Base-by-base conservation (phyloP, 2,888 invertebrate genomes). In the Gari tellinella region DNA sequence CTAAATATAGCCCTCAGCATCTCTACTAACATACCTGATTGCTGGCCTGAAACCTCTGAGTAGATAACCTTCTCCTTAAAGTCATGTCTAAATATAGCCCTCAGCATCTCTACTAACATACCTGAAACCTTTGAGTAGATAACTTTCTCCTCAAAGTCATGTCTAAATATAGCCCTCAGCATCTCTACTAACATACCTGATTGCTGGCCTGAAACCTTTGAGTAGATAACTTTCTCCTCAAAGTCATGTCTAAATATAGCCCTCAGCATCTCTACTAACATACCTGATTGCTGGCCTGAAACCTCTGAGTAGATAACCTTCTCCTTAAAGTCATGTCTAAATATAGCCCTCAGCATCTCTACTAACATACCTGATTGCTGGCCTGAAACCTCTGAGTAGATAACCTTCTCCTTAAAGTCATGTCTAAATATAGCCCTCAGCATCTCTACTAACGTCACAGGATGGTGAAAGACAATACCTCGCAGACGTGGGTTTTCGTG, bases 191-290 rank as follows among this genome's bases (percentile, higher is more conserved):
- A 62, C 0, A 86, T 87, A 60, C 87, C 88, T 25, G 88, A 88
- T 12, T 86, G 82, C 57, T 89, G 89, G 49, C n/a, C n/a, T n/a
- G n/a, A n/a, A n/a, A n/a, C n/a, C n/a, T n/a, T n/a, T n/a, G n/a
- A n/a, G n/a, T 67, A 89, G 25, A 63, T 58, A 14, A 89, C 86
- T 7, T 81, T 80, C 45, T 86, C 84, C 8, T 85, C 72, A 66
- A 88, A 88, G 66, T 89, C 88, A 67, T 89, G 89, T 41, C 87
- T 79, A 72, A 89, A 88, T 38, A 89, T 86, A 14, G 87, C 85
- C 26, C 88, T 75, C 53, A 89, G 69, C 89, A 89, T 88, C 62
- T 89, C 88, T 12, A 88, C 86, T 23, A 89, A 19, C 57, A 12
- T 53, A 79, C 79, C 80, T 23, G 84, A 73, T 17, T 72, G 51